Evolutionary conservation across 1,140 invertebrate species (phyloP), one percentile per base, ranked within the genome.

Genomic region (Oscheius sp.): DNA sequence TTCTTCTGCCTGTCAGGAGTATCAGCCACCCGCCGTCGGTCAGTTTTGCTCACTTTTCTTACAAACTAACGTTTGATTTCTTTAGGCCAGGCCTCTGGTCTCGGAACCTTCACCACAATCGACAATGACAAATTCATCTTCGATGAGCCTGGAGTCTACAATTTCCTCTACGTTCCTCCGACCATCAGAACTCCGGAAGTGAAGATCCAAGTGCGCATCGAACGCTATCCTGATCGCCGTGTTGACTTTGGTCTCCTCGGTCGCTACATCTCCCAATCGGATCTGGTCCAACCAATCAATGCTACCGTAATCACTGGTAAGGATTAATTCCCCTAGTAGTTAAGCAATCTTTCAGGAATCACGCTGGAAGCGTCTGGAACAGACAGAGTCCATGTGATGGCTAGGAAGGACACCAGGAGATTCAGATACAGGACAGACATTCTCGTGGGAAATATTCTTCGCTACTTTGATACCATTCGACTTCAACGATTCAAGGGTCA

Each of bases 61-160:
- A 10, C 38, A 10, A 42, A 42, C n/a, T n/a, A 10, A 10, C 38
- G 38, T 42, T 42, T 10, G n/a, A 42, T n/a, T 55, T 55, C 58
- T 23, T 63, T 46, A 76, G 81, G 79, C 46, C 67, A 84, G 68
- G 82, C 74, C 15, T 49, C 82, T 20, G 80, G 80, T 45, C 83
- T 80, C 13, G 80, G 80, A 32, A 71, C 82, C 28, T 83, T 83
- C 75, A 71, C 79, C 32, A 84, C 81, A 18, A 79, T 83, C 52
- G 82, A 83, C 66, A 83, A 79, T 45, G 78, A 84, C 28, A 83
- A 83, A 49, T 83, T 83, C 72, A 78, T 84, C 34, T 84, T 83
- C 75, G 83, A 84, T 61, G 83, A 84, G 72, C 83, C 83, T 10
- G 82, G 82, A 34, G 81, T 83, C 3, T 83, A 75, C 75, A 84